phyloP scores from a whole-genome alignment of 2,888 invertebrate genomes.

The Stenodera caucasica region DNA sequence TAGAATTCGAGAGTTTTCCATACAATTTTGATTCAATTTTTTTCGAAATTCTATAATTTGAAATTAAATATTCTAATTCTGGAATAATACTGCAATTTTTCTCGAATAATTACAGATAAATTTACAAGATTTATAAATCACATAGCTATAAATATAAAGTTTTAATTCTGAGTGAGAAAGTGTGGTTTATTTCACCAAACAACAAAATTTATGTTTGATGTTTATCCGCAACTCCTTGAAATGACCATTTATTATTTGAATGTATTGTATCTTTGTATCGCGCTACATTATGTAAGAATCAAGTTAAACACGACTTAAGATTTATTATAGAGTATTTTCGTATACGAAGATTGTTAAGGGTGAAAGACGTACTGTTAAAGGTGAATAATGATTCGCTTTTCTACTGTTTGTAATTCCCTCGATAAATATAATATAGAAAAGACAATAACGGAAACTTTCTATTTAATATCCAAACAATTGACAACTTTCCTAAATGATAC shows the following conservation, averaged over 20 bases:
- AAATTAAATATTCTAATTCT: no score
- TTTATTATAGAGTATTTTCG: slow-evolving; percentile 40
- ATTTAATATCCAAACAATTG: slow-evolving; percentile 32
- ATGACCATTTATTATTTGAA: slow-evolving; percentile 29
- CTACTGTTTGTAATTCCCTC: slow-evolving; percentile 38
- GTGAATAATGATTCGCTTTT: slow-evolving; percentile 41
- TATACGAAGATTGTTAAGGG: slow-evolving; percentile 35
- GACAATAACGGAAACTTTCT: slow-evolving; percentile 32
- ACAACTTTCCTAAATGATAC: slow-evolving; percentile 31
- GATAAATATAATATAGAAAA: slow-evolving; percentile 40
- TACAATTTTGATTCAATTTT: no score
- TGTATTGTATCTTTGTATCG: slow-evolving; percentile 22
- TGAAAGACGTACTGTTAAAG: slow-evolving; percentile 35
- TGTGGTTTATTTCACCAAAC: slow-evolving; percentile 5
- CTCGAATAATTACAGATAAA: no score
- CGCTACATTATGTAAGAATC: slow-evolving; percentile 26
- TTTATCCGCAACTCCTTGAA: slow-evolving; percentile 1
- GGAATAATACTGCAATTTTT: no score
- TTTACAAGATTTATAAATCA: no score
- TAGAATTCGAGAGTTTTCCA: no score
- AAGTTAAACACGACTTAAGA: slow-evolving; percentile 34
- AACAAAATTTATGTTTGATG: slow-evolving; percentile 1
- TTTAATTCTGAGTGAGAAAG: no score
- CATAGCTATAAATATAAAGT: no score
- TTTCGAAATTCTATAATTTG: no score